Percentiles rank a stretch among this genome's conserved stretches.
phyloP scores from a whole-genome alignment of 37 sponge, comb jelly and placozoan genomes.

The Agelas oroides region DNA sequence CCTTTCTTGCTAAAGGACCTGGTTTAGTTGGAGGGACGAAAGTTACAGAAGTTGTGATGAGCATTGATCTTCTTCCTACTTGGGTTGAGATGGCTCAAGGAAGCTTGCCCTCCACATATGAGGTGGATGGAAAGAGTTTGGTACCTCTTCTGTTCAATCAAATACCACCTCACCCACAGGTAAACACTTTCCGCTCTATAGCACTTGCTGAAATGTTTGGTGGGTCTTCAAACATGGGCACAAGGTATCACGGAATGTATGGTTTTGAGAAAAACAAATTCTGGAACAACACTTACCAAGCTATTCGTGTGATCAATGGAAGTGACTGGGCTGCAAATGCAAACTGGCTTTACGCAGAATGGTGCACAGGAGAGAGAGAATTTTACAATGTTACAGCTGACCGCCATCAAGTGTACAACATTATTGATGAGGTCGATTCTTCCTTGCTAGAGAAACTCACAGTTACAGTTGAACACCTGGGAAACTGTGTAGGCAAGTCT shows the following conservation, averaged over 20 bases:
- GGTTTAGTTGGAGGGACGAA: conserved; percentile 56
- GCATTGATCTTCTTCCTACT: conserved; percentile 76
- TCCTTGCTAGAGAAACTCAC: conserved; percentile 32
- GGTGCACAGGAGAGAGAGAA: conserved; percentile 85
- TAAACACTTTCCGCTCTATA: conserved; percentile 61
- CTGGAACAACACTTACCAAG: conserved; percentile 85
- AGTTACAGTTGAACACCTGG: conserved; percentile 7
- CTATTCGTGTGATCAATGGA: conserved; percentile 70
- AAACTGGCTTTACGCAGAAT: conserved; percentile 76
- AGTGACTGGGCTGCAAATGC: conserved; percentile 68
- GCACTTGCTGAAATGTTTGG: conserved; percentile 77
- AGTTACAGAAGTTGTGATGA: conserved; percentile 60
- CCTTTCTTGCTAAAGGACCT: conserved; percentile 77
- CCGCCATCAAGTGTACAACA: conserved; percentile 52
- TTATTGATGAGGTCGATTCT: conserved; percentile 9
- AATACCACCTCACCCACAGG: not conserved
- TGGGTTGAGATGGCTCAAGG: conserved; percentile 62
- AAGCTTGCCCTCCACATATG: conserved; percentile 20
- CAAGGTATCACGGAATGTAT: conserved; percentile 44
- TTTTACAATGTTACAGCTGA: conserved; percentile 59
- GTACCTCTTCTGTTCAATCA: conserved; percentile 32
- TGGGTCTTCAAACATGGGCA: conserved; percentile 78
- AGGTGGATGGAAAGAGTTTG: conserved; percentile 67
- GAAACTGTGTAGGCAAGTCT: conserved; percentile 43
- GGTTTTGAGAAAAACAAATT: conserved; percentile 58